phyloP scores from a whole-genome alignment of 2,113 vertebrate genomes.

The Setophaga kirtlandii region DNA sequence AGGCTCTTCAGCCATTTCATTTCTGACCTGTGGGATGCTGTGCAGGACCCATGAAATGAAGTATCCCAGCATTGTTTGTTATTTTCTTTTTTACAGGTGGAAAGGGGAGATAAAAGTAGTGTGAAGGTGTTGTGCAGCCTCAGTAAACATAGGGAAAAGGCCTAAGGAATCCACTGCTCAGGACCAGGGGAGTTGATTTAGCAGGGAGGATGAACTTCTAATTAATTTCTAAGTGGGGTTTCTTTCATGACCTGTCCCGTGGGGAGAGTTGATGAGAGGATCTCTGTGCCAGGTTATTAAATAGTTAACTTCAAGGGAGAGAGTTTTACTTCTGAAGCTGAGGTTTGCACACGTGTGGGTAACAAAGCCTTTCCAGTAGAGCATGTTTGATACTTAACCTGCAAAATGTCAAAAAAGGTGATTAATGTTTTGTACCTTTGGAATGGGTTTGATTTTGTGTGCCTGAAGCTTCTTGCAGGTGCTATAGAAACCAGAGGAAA shows the following conservation, averaged over 20 bases:
- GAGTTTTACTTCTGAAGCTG: neutral
- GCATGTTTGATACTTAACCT: neutral
- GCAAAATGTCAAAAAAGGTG: slow-evolving; percentile 12
- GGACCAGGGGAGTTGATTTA: neutral
- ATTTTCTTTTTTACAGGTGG: neutral
- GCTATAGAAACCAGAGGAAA: neutral
- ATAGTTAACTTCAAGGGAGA: neutral
- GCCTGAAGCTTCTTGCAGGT: neutral
- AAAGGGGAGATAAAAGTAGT: neutral
- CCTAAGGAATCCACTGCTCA: neutral
- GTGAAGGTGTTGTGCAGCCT: neutral
- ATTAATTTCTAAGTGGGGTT: neutral
- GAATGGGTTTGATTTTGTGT: slow-evolving; percentile 4
- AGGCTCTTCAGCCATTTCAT: neutral
- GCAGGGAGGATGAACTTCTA: neutral
- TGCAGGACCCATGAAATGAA: neutral
- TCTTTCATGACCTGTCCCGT: neutral
- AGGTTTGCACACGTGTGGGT: neutral
- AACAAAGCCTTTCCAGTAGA: neutral
- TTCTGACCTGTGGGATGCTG: neutral
- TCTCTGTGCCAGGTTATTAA: neutral
- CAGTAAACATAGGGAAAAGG: neutral
- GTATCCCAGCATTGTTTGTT: neutral
- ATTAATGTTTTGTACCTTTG: slow-evolving; percentile 28
- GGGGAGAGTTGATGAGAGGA: neutral